These are phyloP conservation scores for Drosophila sproati DNA, from an alignment of 1,140 invertebrate genomes.

Conservation along the genomic window DNA sequence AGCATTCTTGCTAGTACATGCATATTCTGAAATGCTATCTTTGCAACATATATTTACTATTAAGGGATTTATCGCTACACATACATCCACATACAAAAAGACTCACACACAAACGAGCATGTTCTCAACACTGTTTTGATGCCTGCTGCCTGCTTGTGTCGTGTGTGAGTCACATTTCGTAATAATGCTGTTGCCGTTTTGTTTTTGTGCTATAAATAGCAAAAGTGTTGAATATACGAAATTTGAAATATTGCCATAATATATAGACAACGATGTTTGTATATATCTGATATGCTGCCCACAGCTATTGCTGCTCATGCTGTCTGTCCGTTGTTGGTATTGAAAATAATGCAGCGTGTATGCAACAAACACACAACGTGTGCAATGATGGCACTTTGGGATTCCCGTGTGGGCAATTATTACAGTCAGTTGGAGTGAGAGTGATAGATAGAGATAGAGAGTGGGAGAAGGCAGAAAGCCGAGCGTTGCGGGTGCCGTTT, in stretches of 20 bases:
- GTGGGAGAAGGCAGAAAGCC: not conserved
- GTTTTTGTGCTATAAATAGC: constrained; percentile 63
- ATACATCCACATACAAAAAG: not conserved
- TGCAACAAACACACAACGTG: constrained; percentile 28
- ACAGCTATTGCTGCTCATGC: constrained; percentile 8
- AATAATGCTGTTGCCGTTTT: constrained; percentile 33
- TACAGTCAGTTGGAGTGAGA: not conserved
- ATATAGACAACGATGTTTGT: constrained; percentile 34
- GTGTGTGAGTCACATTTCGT: constrained; percentile 44
- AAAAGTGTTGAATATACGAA: constrained; percentile 56
- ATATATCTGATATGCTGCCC: constrained; percentile 19
- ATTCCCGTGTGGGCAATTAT: constrained; percentile 78
- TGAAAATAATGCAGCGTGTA: constrained; percentile 25
- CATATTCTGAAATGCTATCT: constrained; percentile 11
- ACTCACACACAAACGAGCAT: constrained; percentile 3
- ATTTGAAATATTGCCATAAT: constrained; percentile 66
- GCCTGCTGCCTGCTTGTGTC: not conserved
- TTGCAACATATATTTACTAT: not conserved
- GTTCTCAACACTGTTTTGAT: constrained; percentile 26
- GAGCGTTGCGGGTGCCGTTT: constrained; percentile 27
- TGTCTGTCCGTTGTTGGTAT: constrained; percentile 21
- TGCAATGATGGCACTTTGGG: constrained; percentile 60
- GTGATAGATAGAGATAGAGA: not conserved
- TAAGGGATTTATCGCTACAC: not conserved
- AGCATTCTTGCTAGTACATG: not conserved